Percentiles rank a stretch among this genome's conserved stretches.
Evolutionary conservation across 1,140 invertebrate genomes (phyloP).

Genomic region (Lepidurus arcticus): DNA sequence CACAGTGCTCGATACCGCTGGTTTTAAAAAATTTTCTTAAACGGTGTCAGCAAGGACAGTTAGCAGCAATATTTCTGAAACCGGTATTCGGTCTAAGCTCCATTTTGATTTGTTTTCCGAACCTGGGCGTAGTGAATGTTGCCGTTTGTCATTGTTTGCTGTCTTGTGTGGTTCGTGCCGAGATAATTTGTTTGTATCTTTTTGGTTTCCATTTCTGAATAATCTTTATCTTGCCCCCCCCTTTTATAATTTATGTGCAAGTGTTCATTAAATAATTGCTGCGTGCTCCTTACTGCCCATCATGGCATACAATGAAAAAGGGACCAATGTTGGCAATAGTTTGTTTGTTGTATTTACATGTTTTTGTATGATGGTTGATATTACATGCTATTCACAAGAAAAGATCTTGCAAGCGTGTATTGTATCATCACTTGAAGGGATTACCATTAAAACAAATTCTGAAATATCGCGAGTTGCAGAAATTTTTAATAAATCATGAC

Average conservation of each 20-base stretch:
- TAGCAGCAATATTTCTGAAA: conserved; percentile 16
- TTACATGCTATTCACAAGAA: not conserved
- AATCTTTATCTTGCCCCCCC: too few species aligned
- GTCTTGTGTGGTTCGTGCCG: not conserved
- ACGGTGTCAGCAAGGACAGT: not conserved
- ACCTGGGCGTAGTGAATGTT: not conserved
- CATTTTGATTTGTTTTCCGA: not conserved
- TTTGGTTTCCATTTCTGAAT: too few species aligned
- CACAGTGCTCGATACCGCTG: not conserved
- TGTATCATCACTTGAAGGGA: not conserved
- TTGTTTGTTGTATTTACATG: not conserved
- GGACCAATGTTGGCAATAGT: conserved; percentile 18
- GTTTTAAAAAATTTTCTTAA: not conserved
- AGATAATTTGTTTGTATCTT: too few species aligned
- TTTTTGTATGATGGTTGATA: conserved; percentile 17
- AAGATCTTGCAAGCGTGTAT: not conserved
- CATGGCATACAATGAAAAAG: not conserved
- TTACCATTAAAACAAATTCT: not conserved
- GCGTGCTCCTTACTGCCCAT: not conserved
- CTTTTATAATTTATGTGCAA: not conserved
- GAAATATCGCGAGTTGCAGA: not conserved
- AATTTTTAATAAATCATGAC: not conserved
- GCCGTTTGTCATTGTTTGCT: not conserved
- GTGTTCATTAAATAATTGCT: not conserved
- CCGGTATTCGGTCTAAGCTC: not conserved